A percentile compares a stretch with the other conserved stretches of the same genome.
These are phyloP conservation scores for Ecdyonurus torrentis DNA, from an alignment of 2,888 invertebrate genomes.

Conservation along the genomic window DNA sequence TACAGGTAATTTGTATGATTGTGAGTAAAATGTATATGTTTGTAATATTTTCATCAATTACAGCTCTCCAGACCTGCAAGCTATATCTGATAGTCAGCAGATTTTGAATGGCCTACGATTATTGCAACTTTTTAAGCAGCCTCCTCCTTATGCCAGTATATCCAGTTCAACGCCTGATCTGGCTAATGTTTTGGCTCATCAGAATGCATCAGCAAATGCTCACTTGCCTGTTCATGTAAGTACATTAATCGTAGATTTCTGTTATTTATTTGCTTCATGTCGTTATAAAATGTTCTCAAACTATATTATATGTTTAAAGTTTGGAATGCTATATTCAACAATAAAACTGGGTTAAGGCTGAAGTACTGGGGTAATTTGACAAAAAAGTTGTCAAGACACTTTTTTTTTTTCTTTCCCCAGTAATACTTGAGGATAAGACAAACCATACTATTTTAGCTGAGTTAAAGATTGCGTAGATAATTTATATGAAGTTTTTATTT, in stretches of 20 bases:
- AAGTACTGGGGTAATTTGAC: no score
- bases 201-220: not conserved
- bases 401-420: no score
- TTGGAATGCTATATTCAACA: no score
- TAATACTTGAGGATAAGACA: no score
- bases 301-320: no score
- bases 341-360: no score
- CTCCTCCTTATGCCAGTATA: constrained; percentile 64
- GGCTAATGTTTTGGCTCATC: constrained; percentile 27
- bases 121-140: constrained; percentile 59
- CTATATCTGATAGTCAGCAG: constrained; percentile 18
- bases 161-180: constrained; percentile 49
- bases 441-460: no score
- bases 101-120: constrained; percentile 37
- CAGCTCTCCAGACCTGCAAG: constrained; percentile 20
- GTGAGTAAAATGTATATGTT: not conserved
- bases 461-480: no score
- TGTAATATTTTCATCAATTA: not conserved
- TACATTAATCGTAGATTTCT: not conserved
- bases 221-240: not conserved
- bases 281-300: no score
- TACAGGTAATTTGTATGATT: constrained; percentile 17
- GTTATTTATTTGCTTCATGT: no score
- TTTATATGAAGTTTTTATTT: no score
- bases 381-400: no score